phyloP scores from a whole-genome alignment of 2,888 invertebrate species.

The Drosophila peninsularis region DNA sequence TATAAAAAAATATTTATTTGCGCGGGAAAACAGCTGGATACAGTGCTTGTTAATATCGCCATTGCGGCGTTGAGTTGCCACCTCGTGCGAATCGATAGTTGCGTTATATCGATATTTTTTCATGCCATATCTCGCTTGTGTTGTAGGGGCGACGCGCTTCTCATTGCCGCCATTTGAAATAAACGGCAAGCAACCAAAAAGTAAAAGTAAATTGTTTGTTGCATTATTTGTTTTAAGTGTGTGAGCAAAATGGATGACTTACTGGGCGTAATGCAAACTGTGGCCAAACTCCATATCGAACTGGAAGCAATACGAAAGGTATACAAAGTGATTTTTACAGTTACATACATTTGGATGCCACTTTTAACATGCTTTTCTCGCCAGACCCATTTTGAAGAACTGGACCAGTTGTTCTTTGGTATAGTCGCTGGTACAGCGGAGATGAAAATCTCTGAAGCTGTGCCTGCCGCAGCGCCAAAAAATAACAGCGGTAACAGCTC shows the following conservation, averaged over 20 bases:
- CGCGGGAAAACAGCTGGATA: constrained; percentile 59
- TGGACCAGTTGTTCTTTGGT: constrained; percentile 61
- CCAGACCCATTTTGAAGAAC: constrained; percentile 58
- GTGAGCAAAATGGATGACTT: constrained; percentile 74
- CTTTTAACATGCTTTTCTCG: neutral
- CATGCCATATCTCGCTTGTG: constrained; percentile 32
- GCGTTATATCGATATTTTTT: constrained; percentile 25
- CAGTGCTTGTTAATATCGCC: constrained; percentile 29
- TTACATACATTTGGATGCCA: neutral
- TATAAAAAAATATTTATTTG: constrained; percentile 34
- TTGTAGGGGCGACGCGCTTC: constrained; percentile 56
- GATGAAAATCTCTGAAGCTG: constrained; percentile 23
- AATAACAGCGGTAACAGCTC: constrained; percentile 28
- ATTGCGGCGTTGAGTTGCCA: constrained; percentile 21
- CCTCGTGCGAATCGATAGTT: constrained; percentile 25
- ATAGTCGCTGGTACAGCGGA: constrained; percentile 1
- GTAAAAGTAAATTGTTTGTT: constrained; percentile 1
- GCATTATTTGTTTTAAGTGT: constrained; percentile 11
- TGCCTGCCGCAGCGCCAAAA: neutral
- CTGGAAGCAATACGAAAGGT: constrained; percentile 60
- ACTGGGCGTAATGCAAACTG: constrained; percentile 49
- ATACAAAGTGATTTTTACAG: constrained; percentile 10
- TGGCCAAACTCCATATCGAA: constrained; percentile 40
- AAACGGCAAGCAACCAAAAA: constrained; percentile 36
- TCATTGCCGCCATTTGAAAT: constrained; percentile 70